Evolutionary conservation across 2,113 vertebrate genomes (phyloP).

Genomic region (Cyanocitta stelleri): DNA sequence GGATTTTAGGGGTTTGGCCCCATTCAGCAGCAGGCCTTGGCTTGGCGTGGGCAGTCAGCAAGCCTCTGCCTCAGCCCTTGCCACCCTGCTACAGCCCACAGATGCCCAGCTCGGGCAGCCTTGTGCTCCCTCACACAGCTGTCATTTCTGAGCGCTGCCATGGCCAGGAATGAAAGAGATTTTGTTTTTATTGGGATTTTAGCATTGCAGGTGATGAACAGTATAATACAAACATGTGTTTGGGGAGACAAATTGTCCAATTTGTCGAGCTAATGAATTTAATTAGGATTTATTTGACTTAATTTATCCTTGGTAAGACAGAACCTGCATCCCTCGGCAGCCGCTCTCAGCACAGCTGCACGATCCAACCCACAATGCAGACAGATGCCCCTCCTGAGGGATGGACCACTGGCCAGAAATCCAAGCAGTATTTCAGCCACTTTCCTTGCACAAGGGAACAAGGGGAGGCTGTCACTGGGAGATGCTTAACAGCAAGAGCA

Average conservation of each 20-base stretch:
- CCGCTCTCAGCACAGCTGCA: background rate
- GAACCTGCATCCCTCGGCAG: background rate
- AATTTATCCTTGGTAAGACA: background rate
- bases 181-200: background rate
- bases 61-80: background rate
- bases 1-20: background rate
- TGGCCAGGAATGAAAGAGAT: background rate
- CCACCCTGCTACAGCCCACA: background rate
- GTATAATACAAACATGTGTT: background rate
- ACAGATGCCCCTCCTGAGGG: background rate
- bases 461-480: background rate
- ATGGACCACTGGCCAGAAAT: background rate
- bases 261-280: constrained; percentile 43
- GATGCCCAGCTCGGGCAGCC: accelerated
- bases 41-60: background rate
- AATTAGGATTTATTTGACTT: constrained; percentile 46
- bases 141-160: background rate
- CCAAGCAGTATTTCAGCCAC: background rate
- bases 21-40: background rate
- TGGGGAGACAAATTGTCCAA: constrained; percentile 37
- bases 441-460: background rate
- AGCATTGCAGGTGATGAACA: constrained; percentile 41
- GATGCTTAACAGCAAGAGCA: background rate
- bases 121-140: background rate
- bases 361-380: background rate